These are phyloP conservation scores for Saxidomus purpurata DNA, from an alignment of 1,140 invertebrate genomes.

Conservation along the genomic window DNA sequence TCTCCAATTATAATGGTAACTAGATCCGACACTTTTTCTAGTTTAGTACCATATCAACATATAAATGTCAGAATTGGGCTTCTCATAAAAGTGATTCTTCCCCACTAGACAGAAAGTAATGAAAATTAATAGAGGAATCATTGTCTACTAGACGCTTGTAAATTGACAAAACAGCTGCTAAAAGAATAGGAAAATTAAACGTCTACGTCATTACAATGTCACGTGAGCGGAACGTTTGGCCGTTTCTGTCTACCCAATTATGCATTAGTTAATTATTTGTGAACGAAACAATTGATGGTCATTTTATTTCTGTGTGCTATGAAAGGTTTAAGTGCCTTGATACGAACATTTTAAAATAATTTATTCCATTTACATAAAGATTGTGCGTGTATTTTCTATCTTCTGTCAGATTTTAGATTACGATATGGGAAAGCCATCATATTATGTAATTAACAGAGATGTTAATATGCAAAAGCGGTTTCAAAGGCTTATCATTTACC, in stretches of 20 bases:
- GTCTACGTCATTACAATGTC: constrained; percentile 39
- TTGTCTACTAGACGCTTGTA: constrained; percentile 61
- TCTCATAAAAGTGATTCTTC: constrained; percentile 33
- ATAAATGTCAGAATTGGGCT: constrained; percentile 52
- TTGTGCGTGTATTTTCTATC: too few relatives aligned
- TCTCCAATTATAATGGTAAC: constrained; percentile 43
- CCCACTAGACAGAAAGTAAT: constrained; percentile 44
- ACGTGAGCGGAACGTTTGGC: constrained; percentile 26
- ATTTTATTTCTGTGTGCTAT: neutral
- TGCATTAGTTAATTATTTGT: constrained; percentile 19
- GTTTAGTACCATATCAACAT: constrained; percentile 60
- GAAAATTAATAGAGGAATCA: constrained; percentile 64
- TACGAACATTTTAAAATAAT: neutral
- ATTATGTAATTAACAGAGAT: too few relatives aligned
- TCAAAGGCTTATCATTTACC: too few relatives aligned
- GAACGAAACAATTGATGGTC: neutral
- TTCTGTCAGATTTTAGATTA: too few relatives aligned
- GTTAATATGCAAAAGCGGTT: too few relatives aligned
- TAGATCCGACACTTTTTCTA: constrained; percentile 46
- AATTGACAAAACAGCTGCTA: constrained; percentile 62
- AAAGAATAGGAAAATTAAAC: constrained; percentile 29
- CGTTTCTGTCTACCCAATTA: constrained; percentile 43
- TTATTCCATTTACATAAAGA: too few relatives aligned
- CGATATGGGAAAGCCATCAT: too few relatives aligned
- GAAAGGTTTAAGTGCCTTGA: neutral